phyloP scores from a whole-genome alignment of 2,888 invertebrate genomes.

The Euplagia quadripunctaria region DNA sequence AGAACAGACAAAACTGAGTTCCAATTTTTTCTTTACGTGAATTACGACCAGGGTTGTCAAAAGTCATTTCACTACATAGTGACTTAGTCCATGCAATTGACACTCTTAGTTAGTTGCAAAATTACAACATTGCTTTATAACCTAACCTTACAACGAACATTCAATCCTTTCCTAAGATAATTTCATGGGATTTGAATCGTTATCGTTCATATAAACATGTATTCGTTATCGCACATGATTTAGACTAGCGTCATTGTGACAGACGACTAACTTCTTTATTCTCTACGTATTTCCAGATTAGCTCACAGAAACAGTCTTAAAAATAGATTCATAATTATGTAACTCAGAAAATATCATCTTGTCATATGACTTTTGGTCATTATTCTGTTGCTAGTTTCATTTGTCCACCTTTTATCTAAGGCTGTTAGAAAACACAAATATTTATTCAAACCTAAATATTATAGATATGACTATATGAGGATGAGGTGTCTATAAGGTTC shows the following conservation, averaged over 20 bases:
- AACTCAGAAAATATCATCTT: not conserved
- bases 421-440: not conserved
- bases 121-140: not conserved
- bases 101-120: not conserved
- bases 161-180: not conserved
- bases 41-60: not conserved
- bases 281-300: constrained; percentile 12
- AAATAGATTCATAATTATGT: not conserved
- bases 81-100: not conserved
- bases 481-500: not conserved
- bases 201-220: constrained; percentile 3
- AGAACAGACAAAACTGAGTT: not conserved
- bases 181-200: not conserved
- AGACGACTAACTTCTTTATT: constrained; percentile 16
- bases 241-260: constrained; percentile 11
- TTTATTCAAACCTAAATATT: not conserved
- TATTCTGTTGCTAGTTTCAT: constrained; percentile 29
- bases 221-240: constrained; percentile 16
- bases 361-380: constrained; percentile 34
- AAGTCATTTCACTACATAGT: not conserved
- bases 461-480: too few species aligned
- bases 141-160: not conserved
- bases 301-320: constrained; percentile 3
- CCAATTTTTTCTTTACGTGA: not conserved
- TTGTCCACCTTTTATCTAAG: not conserved